Percentiles rank a stretch among this genome's conserved stretches.
These are phyloP conservation scores for Promerops cafer DNA, from an alignment of 2,113 vertebrate genomes.

Conservation along the genomic window DNA sequence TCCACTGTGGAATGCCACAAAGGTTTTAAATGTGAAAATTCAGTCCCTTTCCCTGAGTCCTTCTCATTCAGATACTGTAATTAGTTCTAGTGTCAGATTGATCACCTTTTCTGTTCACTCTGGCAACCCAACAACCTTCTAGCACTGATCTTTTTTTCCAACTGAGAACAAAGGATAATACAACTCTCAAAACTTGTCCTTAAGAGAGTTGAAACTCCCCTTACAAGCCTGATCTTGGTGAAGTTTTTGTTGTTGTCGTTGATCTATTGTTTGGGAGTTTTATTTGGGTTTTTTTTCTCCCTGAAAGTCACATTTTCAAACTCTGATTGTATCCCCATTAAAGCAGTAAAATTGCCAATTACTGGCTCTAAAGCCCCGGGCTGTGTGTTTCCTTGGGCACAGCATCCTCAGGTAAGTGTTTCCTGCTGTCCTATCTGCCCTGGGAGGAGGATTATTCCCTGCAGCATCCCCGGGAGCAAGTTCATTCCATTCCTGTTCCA, in stretches of 20 bases:
- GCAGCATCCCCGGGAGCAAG: background rate
- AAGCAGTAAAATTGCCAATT: background rate
- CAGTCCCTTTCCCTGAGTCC: background rate
- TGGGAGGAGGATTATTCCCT: background rate
- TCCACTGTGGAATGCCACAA: background rate
- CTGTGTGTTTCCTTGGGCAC: background rate
- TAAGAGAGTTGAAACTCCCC: background rate
- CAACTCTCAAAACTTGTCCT: background rate
- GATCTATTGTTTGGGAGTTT: background rate
- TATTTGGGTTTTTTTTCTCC: rapidly evolving
- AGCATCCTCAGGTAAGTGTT: background rate
- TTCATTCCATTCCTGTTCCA: background rate
- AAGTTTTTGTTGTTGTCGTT: rapidly evolving
- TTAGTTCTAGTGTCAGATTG: background rate
- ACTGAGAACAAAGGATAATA: rapidly evolving
- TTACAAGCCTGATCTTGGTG: background rate
- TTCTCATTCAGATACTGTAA: background rate
- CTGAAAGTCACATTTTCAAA: background rate
- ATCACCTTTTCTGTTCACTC: background rate
- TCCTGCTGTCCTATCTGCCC: background rate
- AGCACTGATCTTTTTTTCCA: background rate
- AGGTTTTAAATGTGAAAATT: background rate
- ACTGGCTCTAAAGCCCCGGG: background rate
- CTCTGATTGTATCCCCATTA: background rate
- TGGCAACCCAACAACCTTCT: background rate